Percentiles rank a stretch among this genome's conserved stretches.
These are phyloP conservation scores for Rhinella marina DNA, from an alignment of 2,797 vertebrate species.

Conservation along the genomic window DNA sequence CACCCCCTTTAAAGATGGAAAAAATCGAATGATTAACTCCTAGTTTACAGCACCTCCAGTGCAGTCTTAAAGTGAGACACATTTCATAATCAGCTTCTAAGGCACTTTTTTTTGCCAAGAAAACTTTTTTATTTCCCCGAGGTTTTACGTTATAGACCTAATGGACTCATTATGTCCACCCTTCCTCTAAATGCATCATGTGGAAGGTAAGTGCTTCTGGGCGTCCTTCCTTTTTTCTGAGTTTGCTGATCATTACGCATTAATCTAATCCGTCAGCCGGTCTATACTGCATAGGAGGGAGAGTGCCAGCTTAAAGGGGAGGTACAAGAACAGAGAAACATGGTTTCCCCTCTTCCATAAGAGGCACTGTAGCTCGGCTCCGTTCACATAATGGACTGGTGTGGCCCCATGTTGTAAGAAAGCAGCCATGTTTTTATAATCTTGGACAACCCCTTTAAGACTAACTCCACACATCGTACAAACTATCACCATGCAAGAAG, in stretches of 20 bases:
- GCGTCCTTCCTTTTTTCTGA: conserved; percentile 16
- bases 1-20: neutral
- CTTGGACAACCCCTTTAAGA: too few species aligned
- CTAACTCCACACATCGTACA: too few species aligned
- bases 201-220: conserved; percentile 23
- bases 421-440: too few species aligned
- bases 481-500: too few species aligned
- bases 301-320: neutral
- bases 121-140: conserved; percentile 22
- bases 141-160: conserved; percentile 40
- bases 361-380: neutral
- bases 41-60: neutral
- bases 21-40: neutral
- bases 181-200: conserved; percentile 25
- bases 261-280: conserved; percentile 13
- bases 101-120: conserved; percentile 29
- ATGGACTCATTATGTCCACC: conserved; percentile 39
- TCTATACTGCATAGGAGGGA: neutral
- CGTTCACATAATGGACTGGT: neutral
- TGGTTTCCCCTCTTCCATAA: neutral
- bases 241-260: conserved; percentile 20
- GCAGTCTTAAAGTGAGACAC: neutral
- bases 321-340: neutral
- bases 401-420: too few species aligned
- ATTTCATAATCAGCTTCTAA: conserved; percentile 2